These are phyloP conservation scores for Spheniscus mendiculus DNA, from an alignment of 2,113 vertebrate species.

Conservation along the genomic window DNA sequence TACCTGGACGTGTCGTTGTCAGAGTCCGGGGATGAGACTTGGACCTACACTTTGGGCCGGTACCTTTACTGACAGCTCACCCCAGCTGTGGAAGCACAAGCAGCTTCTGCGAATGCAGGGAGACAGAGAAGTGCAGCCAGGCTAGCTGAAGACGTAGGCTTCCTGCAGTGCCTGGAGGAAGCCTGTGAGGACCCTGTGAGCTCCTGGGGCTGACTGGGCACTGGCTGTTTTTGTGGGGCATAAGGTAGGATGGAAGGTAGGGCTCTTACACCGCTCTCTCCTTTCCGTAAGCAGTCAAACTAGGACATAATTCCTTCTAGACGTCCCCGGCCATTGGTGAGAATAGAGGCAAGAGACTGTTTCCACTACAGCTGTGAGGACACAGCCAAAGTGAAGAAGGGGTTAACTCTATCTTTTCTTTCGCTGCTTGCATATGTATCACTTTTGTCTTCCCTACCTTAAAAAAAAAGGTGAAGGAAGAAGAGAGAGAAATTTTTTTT, in stretches of 20 bases:
- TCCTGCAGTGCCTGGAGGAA: background rate
- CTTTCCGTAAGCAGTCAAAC: background rate
- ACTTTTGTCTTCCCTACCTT: background rate
- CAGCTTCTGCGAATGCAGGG: background rate
- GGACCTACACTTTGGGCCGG: accelerated
- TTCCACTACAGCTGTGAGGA: background rate
- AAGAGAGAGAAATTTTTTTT: background rate
- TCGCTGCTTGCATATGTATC: background rate
- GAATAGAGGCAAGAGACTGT: background rate
- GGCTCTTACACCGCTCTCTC: background rate
- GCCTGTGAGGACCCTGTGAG: background rate
- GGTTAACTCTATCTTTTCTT: background rate
- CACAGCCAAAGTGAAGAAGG: accelerated
- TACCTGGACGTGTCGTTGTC: accelerated
- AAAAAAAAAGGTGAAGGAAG: background rate
- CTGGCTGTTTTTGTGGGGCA: background rate
- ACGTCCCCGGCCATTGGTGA: background rate
- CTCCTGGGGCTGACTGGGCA: background rate
- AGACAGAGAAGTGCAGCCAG: background rate
- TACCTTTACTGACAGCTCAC: background rate
- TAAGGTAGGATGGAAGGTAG: background rate
- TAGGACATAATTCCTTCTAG: background rate
- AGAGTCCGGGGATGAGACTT: background rate
- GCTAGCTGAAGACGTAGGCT: background rate
- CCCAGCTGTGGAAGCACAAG: background rate